Evolutionary conservation across 2,888 invertebrate species (phyloP).

Genomic region (Netelia virgata): DNA sequence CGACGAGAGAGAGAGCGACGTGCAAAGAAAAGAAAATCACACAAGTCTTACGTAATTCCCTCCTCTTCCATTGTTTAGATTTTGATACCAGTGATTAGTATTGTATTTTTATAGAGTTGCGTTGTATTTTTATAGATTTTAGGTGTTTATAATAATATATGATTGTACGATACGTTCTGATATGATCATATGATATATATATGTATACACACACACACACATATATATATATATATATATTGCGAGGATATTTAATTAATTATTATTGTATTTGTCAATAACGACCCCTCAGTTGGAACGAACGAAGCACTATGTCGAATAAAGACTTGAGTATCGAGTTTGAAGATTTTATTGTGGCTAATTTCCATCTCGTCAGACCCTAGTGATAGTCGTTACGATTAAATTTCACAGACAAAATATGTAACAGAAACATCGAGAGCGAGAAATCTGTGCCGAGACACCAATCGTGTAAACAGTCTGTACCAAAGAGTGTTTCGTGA

Average conservation of each 20-base stretch:
- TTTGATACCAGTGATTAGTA: conserved; percentile 81
- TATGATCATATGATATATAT: conserved; percentile 72
- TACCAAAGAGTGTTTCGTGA: too few relatives aligned
- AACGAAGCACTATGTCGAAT: conserved; percentile 59
- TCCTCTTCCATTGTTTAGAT: conserved; percentile 78
- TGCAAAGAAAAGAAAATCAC: conserved; percentile 24
- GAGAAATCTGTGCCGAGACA: too few relatives aligned
- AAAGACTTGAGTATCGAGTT: conserved; percentile 51
- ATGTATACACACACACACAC: conserved; percentile 52
- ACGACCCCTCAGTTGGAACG: conserved; percentile 49
- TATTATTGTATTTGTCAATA: conserved; percentile 63
- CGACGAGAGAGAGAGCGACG: conserved; percentile 34
- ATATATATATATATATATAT: conserved; percentile 76
- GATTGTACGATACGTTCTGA: conserved; percentile 71
- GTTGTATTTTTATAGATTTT: conserved; percentile 80
- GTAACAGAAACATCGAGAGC: too few relatives aligned
- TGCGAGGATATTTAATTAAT: conserved; percentile 74
- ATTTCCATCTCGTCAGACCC: neutral
- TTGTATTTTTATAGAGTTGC: conserved; percentile 83
- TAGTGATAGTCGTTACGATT: too few relatives aligned
- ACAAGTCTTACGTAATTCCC: conserved; percentile 63
- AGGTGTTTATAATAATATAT: conserved; percentile 71
- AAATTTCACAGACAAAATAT: too few relatives aligned
- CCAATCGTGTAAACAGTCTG: too few relatives aligned
- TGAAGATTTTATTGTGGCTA: neutral